Conservation (phyloP, 2,113 vertebrate genomes). For the Forbesichthys papilliferus region DNA sequence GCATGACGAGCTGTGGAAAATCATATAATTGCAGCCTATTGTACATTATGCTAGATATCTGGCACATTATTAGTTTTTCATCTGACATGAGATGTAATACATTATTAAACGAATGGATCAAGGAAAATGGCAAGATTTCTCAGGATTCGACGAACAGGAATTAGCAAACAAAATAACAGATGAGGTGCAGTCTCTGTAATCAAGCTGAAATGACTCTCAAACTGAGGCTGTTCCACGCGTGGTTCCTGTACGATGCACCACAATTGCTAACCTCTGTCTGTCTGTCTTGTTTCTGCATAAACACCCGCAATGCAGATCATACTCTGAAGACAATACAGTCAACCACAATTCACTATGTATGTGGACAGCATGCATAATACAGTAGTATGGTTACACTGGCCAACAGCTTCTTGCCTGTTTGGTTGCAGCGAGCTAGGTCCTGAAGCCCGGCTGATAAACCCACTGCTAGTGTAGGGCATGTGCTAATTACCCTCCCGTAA, state of each 20-base stretch:
- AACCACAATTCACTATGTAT: constrained; percentile 33
- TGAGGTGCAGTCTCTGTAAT: constrained; percentile 17
- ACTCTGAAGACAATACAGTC: constrained; percentile 38
- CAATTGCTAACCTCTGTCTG: constrained; percentile 46
- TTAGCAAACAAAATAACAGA: constrained; percentile 43
- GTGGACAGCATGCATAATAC: constrained; percentile 32
- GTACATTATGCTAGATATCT: constrained; percentile 62
- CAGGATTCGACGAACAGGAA: constrained; percentile 34
- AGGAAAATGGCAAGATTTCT: constrained; percentile 36
- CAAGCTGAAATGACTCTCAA: constrained; percentile 29
- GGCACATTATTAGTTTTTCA: constrained; percentile 70
- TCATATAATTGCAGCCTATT: constrained; percentile 54
- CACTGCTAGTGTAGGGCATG: not conserved
- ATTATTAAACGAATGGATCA: constrained; percentile 69
- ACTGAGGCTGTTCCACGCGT: constrained; percentile 18
- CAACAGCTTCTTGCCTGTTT: constrained; percentile 51
- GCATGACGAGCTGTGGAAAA: constrained; percentile 49
- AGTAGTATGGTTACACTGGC: constrained; percentile 7
- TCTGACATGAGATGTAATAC: constrained; percentile 64
- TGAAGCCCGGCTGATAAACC: constrained; percentile 53
- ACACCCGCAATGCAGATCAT: constrained; percentile 12
- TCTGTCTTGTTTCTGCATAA: constrained; percentile 29
- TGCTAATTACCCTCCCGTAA: constrained; percentile 39
- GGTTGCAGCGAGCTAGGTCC: constrained; percentile 46
- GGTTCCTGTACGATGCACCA: constrained; percentile 18